Evolutionary conservation across 2,888 invertebrate species (phyloP).

Genomic region (Odontothrips loti): DNA sequence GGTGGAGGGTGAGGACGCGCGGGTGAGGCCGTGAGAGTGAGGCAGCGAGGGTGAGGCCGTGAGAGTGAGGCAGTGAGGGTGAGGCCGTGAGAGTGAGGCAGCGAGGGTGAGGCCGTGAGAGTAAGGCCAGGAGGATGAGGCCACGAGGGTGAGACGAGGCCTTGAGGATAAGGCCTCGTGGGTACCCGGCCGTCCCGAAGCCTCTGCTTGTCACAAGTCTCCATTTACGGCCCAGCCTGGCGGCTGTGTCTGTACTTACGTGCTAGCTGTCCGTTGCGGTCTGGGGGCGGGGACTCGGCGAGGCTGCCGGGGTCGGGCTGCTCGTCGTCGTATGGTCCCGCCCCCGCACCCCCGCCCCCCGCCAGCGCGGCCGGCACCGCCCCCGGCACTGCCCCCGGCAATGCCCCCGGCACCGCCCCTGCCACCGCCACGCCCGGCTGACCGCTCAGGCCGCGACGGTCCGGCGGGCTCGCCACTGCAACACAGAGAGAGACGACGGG

Average conservation of each 20-base stretch:
- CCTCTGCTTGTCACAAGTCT: no score
- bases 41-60: neutral
- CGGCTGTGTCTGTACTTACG: conserved; percentile 44
- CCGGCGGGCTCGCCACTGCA: conserved; percentile 82
- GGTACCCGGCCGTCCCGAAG: no score
- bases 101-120: conserved; percentile 2
- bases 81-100: conserved; percentile 2
- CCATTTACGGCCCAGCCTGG: no score
- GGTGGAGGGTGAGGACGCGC: neutral
- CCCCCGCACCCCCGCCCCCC: conserved; percentile 34
- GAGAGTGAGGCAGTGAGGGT: neutral
- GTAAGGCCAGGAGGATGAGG: neutral
- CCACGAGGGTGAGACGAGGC: neutral
- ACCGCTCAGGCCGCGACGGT: conserved; percentile 61
- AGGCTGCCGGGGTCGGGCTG: conserved; percentile 49
- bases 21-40: neutral
- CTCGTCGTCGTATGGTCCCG: conserved; percentile 45
- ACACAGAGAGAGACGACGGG: conserved; percentile 44
- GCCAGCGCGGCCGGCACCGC: conserved; percentile 11
- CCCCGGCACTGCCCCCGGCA: neutral
- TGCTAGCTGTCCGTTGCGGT: conserved; percentile 49
- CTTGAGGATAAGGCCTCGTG: no score
- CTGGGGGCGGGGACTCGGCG: conserved; percentile 43
- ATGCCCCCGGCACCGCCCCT: neutral
- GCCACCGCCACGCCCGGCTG: conserved; percentile 38